Evolutionary conservation across 2,113 vertebrate genomes (phyloP).

Genomic region (Tapirus terrestris): DNA sequence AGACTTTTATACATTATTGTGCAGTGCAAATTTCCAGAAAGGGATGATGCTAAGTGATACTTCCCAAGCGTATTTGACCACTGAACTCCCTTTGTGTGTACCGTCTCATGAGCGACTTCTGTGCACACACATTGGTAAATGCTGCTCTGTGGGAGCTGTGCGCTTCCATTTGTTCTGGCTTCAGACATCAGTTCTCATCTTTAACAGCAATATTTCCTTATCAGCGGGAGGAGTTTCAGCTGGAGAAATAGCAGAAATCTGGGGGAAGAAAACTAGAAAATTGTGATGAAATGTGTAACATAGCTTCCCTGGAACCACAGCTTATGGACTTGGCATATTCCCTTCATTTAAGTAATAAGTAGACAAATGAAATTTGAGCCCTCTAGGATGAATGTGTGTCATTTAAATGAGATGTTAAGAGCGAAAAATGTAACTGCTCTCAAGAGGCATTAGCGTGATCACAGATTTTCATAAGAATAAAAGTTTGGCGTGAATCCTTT

Average conservation of each 20-base stretch:
- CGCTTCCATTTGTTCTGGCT: conserved; percentile 23
- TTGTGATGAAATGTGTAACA: not conserved
- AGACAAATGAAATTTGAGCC: not conserved
- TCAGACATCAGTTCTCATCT: not conserved
- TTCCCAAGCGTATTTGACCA: not conserved
- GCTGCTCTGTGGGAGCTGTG: not conserved
- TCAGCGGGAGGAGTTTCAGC: conserved; percentile 7
- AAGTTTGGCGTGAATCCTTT: conserved; percentile 41
- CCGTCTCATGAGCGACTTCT: not conserved
- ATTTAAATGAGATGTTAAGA: conserved; percentile 59
- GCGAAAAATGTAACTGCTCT: conserved; percentile 34
- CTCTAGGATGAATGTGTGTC: not conserved
- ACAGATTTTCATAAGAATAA: conserved; percentile 40
- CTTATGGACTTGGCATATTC: not conserved
- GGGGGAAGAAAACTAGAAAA: not conserved
- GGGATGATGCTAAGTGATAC: not conserved
- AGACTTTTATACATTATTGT: not conserved
- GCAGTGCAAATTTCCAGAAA: not conserved
- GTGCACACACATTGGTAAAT: not conserved
- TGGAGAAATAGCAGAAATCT: not conserved
- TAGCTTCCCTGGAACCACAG: not conserved
- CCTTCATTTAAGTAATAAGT: conserved; percentile 42
- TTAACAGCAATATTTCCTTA: conserved; percentile 32
- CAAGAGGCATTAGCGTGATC: not conserved
- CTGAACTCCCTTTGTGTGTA: not conserved